Evolutionary conservation across 2,888 invertebrate genomes (phyloP).

Genomic region (Slavum lentiscoides): DNA sequence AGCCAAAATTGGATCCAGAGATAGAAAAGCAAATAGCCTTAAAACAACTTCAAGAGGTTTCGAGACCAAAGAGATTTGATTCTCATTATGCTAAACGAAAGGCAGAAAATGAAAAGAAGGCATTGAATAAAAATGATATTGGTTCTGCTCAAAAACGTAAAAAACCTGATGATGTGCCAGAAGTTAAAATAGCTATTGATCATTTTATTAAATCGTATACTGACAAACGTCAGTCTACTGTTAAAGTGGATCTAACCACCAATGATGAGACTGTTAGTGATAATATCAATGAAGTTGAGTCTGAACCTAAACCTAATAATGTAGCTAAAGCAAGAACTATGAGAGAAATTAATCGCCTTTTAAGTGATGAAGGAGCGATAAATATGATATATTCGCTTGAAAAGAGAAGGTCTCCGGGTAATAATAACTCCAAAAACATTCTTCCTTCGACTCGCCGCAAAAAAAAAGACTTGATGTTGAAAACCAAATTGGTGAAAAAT

Average conservation of each 20-base stretch:
- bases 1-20: constrained; percentile 60
- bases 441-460: constrained; percentile 56
- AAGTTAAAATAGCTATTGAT: constrained; percentile 55
- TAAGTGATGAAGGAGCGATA: constrained; percentile 84
- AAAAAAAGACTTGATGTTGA: constrained; percentile 62
- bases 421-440: constrained; percentile 54
- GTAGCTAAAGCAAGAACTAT: constrained; percentile 62
- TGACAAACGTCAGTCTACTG: constrained; percentile 44
- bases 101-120: constrained; percentile 57
- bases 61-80: constrained; percentile 47
- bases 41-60: constrained; percentile 63
- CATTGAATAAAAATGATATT: constrained; percentile 57
- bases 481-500: constrained; percentile 69
- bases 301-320: constrained; percentile 59
- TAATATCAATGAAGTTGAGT: constrained; percentile 7
- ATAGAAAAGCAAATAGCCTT: constrained; percentile 65
- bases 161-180: constrained; percentile 55
- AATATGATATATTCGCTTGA: constrained; percentile 83
- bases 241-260: constrained; percentile 32
- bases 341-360: constrained; percentile 74
- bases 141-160: constrained; percentile 29
- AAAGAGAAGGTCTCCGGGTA: constrained; percentile 59
- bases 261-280: constrained; percentile 31
- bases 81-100: constrained; percentile 52
- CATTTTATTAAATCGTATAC: constrained; percentile 53